Conservation (phyloP, 92 coral and sea anemone genomes). For the Phenganax marumi region DNA sequence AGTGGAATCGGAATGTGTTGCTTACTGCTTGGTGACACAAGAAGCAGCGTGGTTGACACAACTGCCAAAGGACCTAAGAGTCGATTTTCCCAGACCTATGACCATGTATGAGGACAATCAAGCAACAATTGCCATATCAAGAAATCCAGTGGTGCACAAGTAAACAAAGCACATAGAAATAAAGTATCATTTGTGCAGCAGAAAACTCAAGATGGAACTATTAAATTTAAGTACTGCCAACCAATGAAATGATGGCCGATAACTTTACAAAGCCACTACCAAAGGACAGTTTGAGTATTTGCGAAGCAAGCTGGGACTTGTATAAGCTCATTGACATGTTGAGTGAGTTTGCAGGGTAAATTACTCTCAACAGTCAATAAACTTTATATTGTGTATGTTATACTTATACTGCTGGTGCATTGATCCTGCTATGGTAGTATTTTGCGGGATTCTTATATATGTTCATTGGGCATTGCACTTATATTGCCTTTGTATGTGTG, state of each 20-base stretch:
- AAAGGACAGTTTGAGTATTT: conserved; percentile 20
- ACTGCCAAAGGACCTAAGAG: background rate
- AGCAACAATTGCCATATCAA: background rate
- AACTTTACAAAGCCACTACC: conserved; percentile 19
- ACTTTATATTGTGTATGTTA: too few species aligned
- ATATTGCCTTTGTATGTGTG: too few species aligned
- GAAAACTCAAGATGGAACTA: conserved; percentile 1
- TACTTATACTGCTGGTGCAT: too few species aligned
- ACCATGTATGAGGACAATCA: background rate
- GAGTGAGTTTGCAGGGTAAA: background rate
- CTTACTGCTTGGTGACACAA: background rate
- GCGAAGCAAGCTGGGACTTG: background rate
- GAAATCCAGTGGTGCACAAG: background rate
- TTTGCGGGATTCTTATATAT: too few species aligned
- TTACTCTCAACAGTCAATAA: too few species aligned
- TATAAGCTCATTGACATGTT: background rate
- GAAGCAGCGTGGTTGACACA: background rate
- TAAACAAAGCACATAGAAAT: background rate
- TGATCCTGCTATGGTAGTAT: too few species aligned
- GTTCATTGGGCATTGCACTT: too few species aligned
- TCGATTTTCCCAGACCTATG: background rate
- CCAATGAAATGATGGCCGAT: conserved; percentile 17
- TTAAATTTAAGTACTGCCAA: conserved; percentile 2
- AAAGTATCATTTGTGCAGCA: background rate
- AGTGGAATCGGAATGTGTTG: background rate